Conservation (phyloP, 2,797 vertebrate genomes). For the Microctenopoma lineatum region DNA sequence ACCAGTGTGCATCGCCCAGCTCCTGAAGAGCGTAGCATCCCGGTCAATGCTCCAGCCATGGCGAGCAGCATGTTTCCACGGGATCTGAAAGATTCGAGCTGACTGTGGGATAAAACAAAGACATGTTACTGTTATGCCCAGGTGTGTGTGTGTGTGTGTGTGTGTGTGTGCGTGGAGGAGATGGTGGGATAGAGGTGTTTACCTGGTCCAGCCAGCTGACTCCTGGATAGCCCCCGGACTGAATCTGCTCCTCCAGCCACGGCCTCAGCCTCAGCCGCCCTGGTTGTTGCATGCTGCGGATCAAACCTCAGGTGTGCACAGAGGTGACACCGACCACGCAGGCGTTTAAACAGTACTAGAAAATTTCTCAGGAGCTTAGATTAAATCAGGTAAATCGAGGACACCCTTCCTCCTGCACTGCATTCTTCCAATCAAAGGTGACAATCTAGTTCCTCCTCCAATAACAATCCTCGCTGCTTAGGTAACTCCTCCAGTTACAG, state of each 20-base stretch:
- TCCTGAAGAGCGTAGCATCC: constrained; percentile 86
- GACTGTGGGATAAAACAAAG: constrained; percentile 55
- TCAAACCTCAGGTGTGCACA: constrained; percentile 19
- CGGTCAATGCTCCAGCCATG: constrained; percentile 87
- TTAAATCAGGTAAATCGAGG: constrained; percentile 36
- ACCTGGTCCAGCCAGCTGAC: constrained; percentile 86
- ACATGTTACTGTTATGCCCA: neutral
- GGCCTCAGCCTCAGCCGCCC: constrained; percentile 81
- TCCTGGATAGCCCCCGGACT: constrained; percentile 84
- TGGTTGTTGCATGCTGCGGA: constrained; percentile 78
- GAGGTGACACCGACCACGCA: neutral
- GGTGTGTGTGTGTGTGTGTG: neutral
- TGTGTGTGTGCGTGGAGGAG: neutral
- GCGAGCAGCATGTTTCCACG: constrained; percentile 87
- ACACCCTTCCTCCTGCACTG: constrained; percentile 28
- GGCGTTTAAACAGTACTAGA: constrained; percentile 16
- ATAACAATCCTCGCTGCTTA: constrained; percentile 6
- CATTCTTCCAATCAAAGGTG: constrained; percentile 60
- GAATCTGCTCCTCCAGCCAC: constrained; percentile 87
- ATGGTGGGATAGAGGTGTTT: constrained; percentile 13
- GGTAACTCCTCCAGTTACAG: constrained; percentile 62
- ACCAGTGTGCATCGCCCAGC: constrained; percentile 88
- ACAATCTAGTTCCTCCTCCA: constrained; percentile 28
- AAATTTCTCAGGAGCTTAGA: constrained; percentile 27
- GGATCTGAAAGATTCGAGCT: constrained; percentile 84